phyloP scores from a whole-genome alignment of 2,888 invertebrate genomes.

The Metalampra italica region DNA sequence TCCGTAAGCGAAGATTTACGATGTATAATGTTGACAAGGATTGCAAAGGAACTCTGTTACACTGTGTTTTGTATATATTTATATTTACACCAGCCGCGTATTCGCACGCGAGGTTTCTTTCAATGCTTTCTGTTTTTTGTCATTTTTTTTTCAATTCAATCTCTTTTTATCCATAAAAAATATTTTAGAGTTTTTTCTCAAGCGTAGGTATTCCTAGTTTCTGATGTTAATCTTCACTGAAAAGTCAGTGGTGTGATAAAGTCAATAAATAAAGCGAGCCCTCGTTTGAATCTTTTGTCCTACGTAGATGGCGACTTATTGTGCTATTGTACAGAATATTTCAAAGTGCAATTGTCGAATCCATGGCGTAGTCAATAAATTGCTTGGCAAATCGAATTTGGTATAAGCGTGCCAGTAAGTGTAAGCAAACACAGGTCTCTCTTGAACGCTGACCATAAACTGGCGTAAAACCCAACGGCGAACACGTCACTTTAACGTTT shows the following conservation, averaged over 20 bases:
- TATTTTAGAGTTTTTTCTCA: too few relatives aligned
- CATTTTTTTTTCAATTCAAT: not conserved
- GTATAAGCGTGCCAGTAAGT: constrained; percentile 43
- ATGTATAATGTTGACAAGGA: constrained; percentile 5
- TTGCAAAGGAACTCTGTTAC: constrained; percentile 1
- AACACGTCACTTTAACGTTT: constrained; percentile 16
- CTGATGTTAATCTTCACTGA: too few relatives aligned
- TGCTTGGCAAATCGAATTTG: constrained; percentile 27
- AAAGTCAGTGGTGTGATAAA: too few relatives aligned
- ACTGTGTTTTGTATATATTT: not conserved
- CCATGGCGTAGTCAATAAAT: constrained; percentile 19
- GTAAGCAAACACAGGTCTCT: constrained; percentile 31
- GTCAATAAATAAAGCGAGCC: too few relatives aligned
- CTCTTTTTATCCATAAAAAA: too few relatives aligned
- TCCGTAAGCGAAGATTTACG: constrained; percentile 11
- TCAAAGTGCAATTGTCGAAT: not conserved
- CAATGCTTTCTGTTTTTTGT: too few relatives aligned
- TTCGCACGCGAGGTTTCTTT: constrained; percentile 1
- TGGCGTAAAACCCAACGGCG: constrained; percentile 28
- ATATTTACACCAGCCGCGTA: not conserved
- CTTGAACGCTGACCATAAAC: constrained; percentile 32
- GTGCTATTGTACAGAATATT: too few relatives aligned
- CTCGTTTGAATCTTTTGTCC: too few relatives aligned
- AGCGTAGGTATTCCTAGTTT: too few relatives aligned
- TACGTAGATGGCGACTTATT: too few relatives aligned